Evolutionary conservation across 2,888 invertebrate genomes (phyloP), one percentile per base, ranked within the genome.

Genomic region (Philopedon plagiatum): DNA sequence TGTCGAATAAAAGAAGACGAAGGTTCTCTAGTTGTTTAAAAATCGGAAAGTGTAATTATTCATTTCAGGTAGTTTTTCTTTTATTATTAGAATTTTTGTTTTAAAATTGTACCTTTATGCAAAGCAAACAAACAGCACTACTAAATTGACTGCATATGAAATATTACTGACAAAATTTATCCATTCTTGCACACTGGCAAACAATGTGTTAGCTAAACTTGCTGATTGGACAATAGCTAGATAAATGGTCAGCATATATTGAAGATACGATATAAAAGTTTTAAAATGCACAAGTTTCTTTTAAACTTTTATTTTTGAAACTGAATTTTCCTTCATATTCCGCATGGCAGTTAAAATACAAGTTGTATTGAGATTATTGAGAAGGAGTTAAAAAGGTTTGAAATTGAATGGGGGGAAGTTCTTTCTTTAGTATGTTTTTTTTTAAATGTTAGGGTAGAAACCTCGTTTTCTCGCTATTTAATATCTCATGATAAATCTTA

Each of bases 211-310:
- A 15, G 51, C 29, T 29, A 23, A 54, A 29, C 51, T 54, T 54
- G 51, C 29, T 32, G 51, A 54, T 54, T 54, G 29, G 51, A 54
- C 51, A 54, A 54, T 29, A 29, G 51, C 15, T 54, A 54, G 51
- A 54, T 54, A 54, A 54, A 54, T 54, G 51, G 29, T 29, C 29
- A 54, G 51, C 29, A 29, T 54, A 29, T 54, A 54, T 54, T 26
- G 51, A 54, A 54, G 51, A 54, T 15, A 54, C 51, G 29, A 54
- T 54, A 54, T 54, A 54, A 54, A 54, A 54, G 15, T 54, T 54
- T 29, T 15, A 8, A 3, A 54, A 57, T 39, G 57, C 13, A 41
- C 15, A 41, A 60, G 60, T 60, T 60, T 60, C 44, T 41, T 41
- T 41, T 15, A 26, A 60, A 46, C 32, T 49, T 61, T 61, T 44